Base-by-base conservation (phyloP, 1,140 invertebrate species). In the Akabosia matsudoensis region DNA sequence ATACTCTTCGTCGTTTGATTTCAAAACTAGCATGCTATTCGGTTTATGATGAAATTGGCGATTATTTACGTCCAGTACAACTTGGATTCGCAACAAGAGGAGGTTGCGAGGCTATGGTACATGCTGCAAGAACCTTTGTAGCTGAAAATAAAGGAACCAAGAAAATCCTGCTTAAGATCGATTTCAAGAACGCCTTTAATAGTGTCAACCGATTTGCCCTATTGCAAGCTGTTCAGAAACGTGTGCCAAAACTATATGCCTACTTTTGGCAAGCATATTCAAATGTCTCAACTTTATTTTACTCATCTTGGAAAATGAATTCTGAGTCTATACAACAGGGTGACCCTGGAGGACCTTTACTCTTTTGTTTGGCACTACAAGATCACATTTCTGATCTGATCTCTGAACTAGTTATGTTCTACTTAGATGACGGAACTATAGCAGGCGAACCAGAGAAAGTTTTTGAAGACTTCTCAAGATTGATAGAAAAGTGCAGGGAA, bases 141-240 rank as follows among this genome's bases (percentile, higher is more conserved):
- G n/a, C 30, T 14, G 1, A 64, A 3, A 45, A 26, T 31, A 7
- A 61, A 7, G 10, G 7, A 4, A n/a, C 52, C 26, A 22, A 10
- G n/a, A 74, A 74, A 33, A 1, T 33, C 13, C 22, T 74, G 1
- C 28, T 74, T 13, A 74, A 74, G 37, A 74, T 74, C 22, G 74
- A 74, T n/a, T 64, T 64, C 37, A 74, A 28, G 28, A 72, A 72
- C 24, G 70, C 70, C 33, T 72, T 72, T 28, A 72, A 72, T 28
- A 4, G 2, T 2, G 33, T 72, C 3, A 24, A 51, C 2, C 33
- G 70, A 37, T 33, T 37, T 28, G 37, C 28, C 1, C 18, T 72
- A 22, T 34, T 72, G 1, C 13, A 7, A 13, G 70, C 33, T 3
- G 33, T 45, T 22, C 10, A 72, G 33, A 24, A 37, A 24, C 2